phyloP scores from a whole-genome alignment of 1,140 invertebrate species.

The Temnothorax nylanderi region DNA sequence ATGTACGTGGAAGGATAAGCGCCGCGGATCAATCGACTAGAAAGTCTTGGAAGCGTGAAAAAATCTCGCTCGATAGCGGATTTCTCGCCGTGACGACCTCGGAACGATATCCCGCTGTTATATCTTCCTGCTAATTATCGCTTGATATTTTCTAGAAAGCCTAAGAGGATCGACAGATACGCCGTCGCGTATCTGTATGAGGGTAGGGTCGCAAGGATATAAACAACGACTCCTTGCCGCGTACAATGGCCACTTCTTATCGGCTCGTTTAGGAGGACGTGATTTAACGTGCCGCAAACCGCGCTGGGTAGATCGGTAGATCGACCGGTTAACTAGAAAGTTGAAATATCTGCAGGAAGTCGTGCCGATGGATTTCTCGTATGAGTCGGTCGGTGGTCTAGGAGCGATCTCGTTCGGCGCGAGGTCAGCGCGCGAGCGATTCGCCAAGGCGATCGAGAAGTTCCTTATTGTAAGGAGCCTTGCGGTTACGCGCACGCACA shows the following conservation, averaged over 20 bases:
- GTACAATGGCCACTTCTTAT: conserved; percentile 55
- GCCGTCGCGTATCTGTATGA: neutral
- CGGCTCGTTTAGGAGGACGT: conserved; percentile 49
- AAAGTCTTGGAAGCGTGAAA: conserved; percentile 68
- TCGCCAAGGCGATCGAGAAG: conserved; percentile 64
- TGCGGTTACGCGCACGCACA: neutral
- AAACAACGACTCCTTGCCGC: conserved; percentile 28
- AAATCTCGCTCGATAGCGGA: conserved; percentile 64
- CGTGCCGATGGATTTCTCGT: conserved; percentile 63
- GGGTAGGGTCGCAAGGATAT: conserved; percentile 49
- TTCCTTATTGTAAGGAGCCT: conserved; percentile 33
- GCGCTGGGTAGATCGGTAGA: conserved; percentile 23
- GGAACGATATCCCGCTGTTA: conserved; percentile 40
- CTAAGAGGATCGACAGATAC: conserved; percentile 22
- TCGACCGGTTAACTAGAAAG: conserved; percentile 65
- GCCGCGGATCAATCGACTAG: conserved; percentile 63
- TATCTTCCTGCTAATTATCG: conserved; percentile 50
- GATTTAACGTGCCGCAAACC: conserved; percentile 49
- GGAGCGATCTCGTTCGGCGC: conserved; percentile 49
- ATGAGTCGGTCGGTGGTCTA: conserved; percentile 57
- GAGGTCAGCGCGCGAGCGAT: conserved; percentile 60
- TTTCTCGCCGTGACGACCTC: conserved; percentile 62
- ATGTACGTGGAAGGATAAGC: conserved; percentile 49
- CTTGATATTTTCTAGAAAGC: conserved; percentile 62
- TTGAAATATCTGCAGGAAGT: conserved; percentile 70